Evolutionary conservation across 2,113 vertebrate species (phyloP).

Genomic region (Proteles cristata): DNA sequence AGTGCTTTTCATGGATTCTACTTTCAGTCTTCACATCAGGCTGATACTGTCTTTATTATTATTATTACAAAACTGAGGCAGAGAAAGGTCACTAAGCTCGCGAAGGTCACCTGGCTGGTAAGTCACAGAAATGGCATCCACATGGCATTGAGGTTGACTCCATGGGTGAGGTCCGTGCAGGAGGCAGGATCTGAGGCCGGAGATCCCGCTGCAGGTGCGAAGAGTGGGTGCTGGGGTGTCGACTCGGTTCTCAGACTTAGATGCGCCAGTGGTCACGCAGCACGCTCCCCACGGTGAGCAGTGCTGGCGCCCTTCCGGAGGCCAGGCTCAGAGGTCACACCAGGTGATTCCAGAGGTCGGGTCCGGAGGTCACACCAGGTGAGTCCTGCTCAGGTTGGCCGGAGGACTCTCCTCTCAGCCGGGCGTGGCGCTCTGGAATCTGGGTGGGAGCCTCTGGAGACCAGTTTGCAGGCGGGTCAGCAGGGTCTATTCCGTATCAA

Average conservation of each 20-base stretch:
- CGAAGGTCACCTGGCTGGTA: not conserved
- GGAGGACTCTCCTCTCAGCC: not conserved
- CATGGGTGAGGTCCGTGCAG: not conserved
- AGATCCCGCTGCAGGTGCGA: too few species aligned
- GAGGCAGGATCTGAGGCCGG: not conserved
- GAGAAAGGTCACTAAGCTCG: not conserved
- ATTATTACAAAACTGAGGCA: not conserved
- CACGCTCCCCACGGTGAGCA: not conserved
- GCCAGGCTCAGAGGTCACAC: too few species aligned
- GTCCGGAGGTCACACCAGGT: too few species aligned
- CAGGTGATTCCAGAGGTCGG: too few species aligned
- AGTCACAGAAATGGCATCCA: not conserved
- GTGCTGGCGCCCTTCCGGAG: too few species aligned
- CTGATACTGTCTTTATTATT: not conserved
- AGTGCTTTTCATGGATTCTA: not conserved
- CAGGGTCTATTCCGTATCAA: too few species aligned
- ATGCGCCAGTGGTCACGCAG: accelerated
- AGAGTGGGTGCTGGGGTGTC: accelerated
- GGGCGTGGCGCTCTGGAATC: too few species aligned
- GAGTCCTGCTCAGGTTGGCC: not conserved
- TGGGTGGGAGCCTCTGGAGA: not conserved
- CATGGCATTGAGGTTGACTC: accelerated
- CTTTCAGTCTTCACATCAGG: not conserved
- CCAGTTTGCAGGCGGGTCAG: not conserved
- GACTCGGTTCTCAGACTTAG: not conserved